Percentiles rank a stretch among this genome's conserved stretches.
Evolutionary conservation across 2,888 invertebrate species (phyloP).

Genomic region (Mythimna ferrago): DNA sequence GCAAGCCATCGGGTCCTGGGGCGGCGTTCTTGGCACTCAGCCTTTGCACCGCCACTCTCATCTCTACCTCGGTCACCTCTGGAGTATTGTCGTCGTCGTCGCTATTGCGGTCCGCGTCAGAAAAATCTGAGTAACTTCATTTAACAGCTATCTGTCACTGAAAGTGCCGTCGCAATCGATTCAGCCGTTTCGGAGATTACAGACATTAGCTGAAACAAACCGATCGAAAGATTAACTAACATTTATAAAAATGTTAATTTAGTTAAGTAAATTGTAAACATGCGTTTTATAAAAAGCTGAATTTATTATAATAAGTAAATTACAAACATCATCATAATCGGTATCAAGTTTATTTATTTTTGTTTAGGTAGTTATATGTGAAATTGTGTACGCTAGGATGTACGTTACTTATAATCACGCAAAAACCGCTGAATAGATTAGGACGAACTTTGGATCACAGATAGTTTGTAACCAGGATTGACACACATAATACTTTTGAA

Average conservation of each 20-base stretch:
- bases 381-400: neutral
- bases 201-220: neutral
- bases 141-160: neutral
- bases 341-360: neutral
- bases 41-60: no score
- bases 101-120: no score
- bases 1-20: no score
- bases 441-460: neutral
- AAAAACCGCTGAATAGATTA: neutral
- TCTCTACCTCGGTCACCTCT: no score
- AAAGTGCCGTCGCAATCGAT: neutral
- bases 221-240: neutral
- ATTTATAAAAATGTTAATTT: neutral
- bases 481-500: neutral
- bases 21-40: no score
- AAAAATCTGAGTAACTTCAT: neutral
- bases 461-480: neutral
- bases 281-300: no score
- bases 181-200: neutral
- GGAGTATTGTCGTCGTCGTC: no score
- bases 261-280: neutral
- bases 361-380: neutral
- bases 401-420: neutral
- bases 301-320: no score
- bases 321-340: neutral